Percentiles rank a stretch among this genome's conserved stretches.
These are phyloP conservation scores for Threskiornis aethiopicus DNA, from an alignment of 2,797 vertebrate genomes.

Conservation along the genomic window DNA sequence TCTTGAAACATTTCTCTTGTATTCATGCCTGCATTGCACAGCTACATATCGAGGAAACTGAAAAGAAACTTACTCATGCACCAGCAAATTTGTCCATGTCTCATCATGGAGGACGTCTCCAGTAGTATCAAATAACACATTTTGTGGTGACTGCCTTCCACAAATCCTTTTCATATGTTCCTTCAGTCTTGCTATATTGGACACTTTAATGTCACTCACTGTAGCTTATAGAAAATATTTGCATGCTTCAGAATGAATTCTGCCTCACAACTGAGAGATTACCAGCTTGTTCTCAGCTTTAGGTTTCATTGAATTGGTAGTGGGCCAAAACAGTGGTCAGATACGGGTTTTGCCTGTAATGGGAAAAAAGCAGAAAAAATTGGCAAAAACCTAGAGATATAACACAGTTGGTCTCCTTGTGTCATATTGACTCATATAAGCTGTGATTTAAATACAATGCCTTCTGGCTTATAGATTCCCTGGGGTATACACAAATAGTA, in stretches of 20 bases:
- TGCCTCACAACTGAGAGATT: background rate
- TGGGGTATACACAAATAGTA: rapidly evolving
- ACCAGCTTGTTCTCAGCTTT: background rate
- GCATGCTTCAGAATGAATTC: background rate
- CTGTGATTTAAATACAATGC: background rate
- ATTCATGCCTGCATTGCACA: background rate
- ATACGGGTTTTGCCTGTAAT: rapidly evolving
- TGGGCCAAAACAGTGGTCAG: background rate
- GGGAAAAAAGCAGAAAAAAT: background rate
- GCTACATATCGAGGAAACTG: background rate
- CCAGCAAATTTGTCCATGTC: background rate
- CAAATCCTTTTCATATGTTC: background rate
- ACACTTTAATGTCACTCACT: background rate
- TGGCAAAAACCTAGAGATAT: background rate
- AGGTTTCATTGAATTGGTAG: background rate
- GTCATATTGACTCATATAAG: background rate
- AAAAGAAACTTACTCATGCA: background rate
- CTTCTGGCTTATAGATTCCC: background rate
- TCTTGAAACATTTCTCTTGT: background rate
- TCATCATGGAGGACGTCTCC: background rate
- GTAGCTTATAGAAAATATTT: background rate
- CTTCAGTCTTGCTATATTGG: background rate
- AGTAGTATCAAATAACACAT: background rate
- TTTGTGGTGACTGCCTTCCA: background rate
- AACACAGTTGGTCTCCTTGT: background rate